These are phyloP conservation scores for Alca torda DNA, from an alignment of 2,797 vertebrate genomes.

Conservation along the genomic window DNA sequence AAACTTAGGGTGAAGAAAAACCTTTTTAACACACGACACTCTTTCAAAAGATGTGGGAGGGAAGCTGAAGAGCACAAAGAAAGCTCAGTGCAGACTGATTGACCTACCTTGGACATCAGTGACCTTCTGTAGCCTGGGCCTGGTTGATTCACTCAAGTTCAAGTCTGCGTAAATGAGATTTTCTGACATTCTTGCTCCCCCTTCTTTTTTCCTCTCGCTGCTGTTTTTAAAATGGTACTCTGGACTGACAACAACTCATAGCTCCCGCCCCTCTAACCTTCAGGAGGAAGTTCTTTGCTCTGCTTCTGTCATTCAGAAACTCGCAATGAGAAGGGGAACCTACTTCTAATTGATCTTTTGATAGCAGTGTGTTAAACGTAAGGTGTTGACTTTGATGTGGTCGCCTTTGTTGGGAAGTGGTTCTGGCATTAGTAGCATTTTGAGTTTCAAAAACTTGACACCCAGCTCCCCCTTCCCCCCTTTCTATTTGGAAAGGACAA, in stretches of 20 bases:
- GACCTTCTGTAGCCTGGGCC: neutral
- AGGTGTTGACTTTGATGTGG: neutral
- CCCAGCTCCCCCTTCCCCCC: neutral
- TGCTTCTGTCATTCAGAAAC: neutral
- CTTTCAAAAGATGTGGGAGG: too few relatives aligned
- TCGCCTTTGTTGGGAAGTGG: neutral
- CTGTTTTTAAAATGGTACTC: neutral
- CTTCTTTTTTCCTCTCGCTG: too few relatives aligned
- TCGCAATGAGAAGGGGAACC: rapidly evolving
- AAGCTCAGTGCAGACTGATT: neutral
- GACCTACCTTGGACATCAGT: conserved; percentile 1
- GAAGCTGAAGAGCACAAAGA: neutral
- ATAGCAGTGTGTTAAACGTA: neutral
- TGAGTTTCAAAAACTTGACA: neutral
- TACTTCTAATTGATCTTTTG: neutral
- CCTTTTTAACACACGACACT: neutral
- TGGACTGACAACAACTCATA: rapidly evolving
- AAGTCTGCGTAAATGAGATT: neutral
- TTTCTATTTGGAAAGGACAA: neutral
- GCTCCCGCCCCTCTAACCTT: neutral
- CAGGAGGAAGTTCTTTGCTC: neutral
- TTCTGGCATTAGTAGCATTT: neutral
- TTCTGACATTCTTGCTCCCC: neutral
- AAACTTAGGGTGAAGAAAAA: neutral
- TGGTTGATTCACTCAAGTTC: neutral